phyloP scores from a whole-genome alignment of 2,888 invertebrate genomes.

The Eutolmus rufibarbis region DNA sequence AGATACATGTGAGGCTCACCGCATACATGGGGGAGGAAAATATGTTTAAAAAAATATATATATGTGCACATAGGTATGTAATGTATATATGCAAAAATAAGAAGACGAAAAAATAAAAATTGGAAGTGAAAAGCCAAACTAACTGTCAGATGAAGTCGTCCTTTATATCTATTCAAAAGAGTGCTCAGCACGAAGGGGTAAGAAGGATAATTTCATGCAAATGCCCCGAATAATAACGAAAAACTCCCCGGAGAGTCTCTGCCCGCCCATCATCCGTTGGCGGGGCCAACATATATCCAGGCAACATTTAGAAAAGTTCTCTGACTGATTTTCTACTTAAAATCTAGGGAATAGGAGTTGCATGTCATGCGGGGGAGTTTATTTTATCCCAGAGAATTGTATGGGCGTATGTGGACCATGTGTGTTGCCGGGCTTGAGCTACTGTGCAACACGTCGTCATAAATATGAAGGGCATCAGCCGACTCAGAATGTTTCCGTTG shows the following conservation, averaged over 20 bases:
- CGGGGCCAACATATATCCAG: not conserved
- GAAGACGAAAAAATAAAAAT: not conserved
- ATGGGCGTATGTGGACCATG: not conserved
- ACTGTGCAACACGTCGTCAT: not conserved
- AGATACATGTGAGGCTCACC: not conserved
- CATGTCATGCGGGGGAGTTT: not conserved
- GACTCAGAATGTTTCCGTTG: not conserved
- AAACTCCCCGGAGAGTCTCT: conserved; percentile 4
- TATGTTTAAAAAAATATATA: not conserved
- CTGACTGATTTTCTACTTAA: conserved; percentile 16
- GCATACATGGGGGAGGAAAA: not conserved
- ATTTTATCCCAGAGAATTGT: not conserved
- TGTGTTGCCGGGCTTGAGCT: not conserved
- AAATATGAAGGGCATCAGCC: not conserved
- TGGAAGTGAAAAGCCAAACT: conserved; percentile 31
- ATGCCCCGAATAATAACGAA: conserved; percentile 43
- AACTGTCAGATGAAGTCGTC: conserved; percentile 30
- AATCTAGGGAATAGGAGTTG: not conserved
- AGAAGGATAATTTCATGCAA: conserved; percentile 44
- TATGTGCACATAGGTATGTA: not conserved
- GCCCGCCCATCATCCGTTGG: not conserved
- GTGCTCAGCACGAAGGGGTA: conserved; percentile 22
- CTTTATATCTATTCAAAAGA: conserved; percentile 30
- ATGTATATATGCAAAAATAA: not conserved
- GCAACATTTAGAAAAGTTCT: conserved; percentile 13